Evolutionary conservation across 2,888 invertebrate species (phyloP).

Genomic region (Diaprepes abbreviatus): DNA sequence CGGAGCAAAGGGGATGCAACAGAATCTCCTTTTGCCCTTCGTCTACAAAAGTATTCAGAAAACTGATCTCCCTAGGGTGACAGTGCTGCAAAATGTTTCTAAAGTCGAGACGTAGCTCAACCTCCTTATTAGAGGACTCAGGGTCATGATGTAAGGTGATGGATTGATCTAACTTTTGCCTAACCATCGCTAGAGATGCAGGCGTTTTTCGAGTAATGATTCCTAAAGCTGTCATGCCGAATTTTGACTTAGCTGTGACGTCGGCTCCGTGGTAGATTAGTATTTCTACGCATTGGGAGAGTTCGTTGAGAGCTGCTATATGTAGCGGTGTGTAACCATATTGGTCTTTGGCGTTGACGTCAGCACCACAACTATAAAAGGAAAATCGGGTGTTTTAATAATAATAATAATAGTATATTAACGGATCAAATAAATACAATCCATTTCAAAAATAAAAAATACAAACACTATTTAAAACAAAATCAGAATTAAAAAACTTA

Average conservation of each 20-base stretch:
- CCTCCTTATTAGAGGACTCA: slow-evolving; percentile 83
- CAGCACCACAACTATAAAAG: slow-evolving; percentile 77
- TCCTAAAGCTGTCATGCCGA: slow-evolving; percentile 87
- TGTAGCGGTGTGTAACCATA: slow-evolving; percentile 90
- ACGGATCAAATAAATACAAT: too few species aligned
- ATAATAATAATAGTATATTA: too few species aligned
- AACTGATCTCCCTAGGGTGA: slow-evolving; percentile 87
- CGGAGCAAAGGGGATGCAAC: slow-evolving; percentile 88
- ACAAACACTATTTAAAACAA: too few species aligned
- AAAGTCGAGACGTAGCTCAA: slow-evolving; percentile 86
- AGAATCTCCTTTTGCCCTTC: slow-evolving; percentile 91
- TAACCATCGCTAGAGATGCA: slow-evolving; percentile 85
- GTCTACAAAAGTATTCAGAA: slow-evolving; percentile 88
- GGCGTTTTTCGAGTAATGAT: slow-evolving; percentile 90
- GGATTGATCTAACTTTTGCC: slow-evolving; percentile 85
- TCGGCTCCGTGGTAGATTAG: slow-evolving; percentile 88
- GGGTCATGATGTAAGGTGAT: slow-evolving; percentile 84
- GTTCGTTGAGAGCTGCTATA: slow-evolving; percentile 87
- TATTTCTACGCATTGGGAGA: slow-evolving; percentile 87
- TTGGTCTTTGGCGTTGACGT: slow-evolving; percentile 87
- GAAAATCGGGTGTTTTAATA: too few species aligned
- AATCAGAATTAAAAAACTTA: too few species aligned
- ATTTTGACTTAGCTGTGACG: slow-evolving; percentile 89
- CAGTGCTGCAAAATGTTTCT: slow-evolving; percentile 86
- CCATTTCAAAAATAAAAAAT: too few species aligned